Base-by-base conservation (phyloP, 2,888 invertebrate genomes). In the Amiota communis region DNA sequence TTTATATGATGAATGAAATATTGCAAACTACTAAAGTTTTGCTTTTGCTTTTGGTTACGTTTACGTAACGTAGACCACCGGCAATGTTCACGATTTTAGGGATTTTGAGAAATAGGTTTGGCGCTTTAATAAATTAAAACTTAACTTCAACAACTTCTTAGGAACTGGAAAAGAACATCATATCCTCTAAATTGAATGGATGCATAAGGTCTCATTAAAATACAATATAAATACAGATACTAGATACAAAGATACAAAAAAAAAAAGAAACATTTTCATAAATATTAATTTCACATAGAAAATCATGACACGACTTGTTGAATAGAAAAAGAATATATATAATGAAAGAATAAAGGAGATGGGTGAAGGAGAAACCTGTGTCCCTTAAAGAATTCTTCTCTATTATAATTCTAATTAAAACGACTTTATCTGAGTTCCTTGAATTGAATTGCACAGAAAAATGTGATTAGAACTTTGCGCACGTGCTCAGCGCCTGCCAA, bases 351-450 rank as follows among this genome's bases (percentile, higher is more conserved):
- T 36, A 6, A 36, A 2, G 3, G 6, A 36, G 36, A 23, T 36
- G 2, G 8, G 4, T 6, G 36, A 36, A 0, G 36, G 6, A 36
- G 36, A 36, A 6, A 36, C 36, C 6, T 23, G 23, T 36, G 36
- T 36, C 36, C 36, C 36, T 36, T 36, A 36, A 36, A 36, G 2
- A 36, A 36, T 36, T 36, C 36, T 59, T 59, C 11, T 82, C 84
- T 80, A 81, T 48, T 65, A 9, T 83, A 83, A 81, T 83, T 84
- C 79, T 79, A 83, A 83, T 84, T 84, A 82, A 82, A 81, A 79
- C 83, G 81, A 84, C 80, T 84, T 79, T 78, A 83, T 83, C 81
- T 80, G 75, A 72, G 77, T 71, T 76, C 76, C 74, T 59, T 56
- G 57, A 59, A 48, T 46, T 47, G 36, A 9, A 6, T 57, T 13